A percentile compares a stretch with the other conserved stretches of the same genome.
phyloP scores from a whole-genome alignment of 2,797 vertebrate genomes.

The Salarias fasciatus region DNA sequence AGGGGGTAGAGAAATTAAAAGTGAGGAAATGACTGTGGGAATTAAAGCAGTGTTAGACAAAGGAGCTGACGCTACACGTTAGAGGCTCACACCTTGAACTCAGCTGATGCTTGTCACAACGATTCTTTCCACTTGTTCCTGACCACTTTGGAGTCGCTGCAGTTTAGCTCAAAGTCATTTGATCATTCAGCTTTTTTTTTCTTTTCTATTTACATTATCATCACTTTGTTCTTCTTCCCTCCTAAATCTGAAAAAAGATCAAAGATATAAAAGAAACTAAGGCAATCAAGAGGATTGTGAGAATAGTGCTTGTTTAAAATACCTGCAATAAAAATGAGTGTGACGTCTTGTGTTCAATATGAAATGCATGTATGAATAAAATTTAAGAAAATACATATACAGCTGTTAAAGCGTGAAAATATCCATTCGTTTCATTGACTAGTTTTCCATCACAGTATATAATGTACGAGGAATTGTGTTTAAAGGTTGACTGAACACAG shows the following conservation, averaged over 20 bases:
- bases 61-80: conserved; percentile 67
- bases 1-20: conserved; percentile 76
- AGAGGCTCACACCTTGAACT: conserved; percentile 70
- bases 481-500: too few relatives aligned
- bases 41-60: conserved; percentile 77
- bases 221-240: conserved; percentile 34
- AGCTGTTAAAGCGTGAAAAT: too few relatives aligned
- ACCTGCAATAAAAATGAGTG: too few relatives aligned
- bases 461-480: too few relatives aligned
- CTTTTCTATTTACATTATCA: conserved; percentile 31
- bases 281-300: background rate
- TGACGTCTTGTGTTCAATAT: too few relatives aligned
- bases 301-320: background rate
- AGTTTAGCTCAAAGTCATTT: conserved; percentile 46
- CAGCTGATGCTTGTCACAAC: conserved; percentile 71
- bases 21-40: conserved; percentile 79
- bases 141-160: conserved; percentile 53
- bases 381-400: too few relatives aligned
- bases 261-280: background rate
- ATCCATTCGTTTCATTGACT: too few relatives aligned
- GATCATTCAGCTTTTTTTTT: conserved; percentile 35
- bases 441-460: too few relatives aligned
- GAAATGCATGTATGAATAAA: too few relatives aligned
- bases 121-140: conserved; percentile 70
- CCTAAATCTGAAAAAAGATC: background rate